Evolutionary conservation across 2,888 invertebrate species (phyloP).

Genomic region (Drosophila aldrichi): DNA sequence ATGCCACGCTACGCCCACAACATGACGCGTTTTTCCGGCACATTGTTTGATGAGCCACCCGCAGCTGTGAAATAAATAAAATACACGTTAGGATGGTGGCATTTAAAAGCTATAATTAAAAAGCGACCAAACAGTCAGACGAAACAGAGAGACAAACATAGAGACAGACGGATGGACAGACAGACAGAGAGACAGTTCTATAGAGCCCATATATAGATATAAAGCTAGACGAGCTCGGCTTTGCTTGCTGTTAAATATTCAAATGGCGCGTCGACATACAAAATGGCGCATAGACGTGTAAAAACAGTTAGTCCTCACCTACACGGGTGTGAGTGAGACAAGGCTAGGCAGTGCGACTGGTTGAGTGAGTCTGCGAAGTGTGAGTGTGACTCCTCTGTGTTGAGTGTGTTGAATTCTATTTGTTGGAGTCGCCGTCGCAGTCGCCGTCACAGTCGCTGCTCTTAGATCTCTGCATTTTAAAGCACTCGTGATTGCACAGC

Average conservation of each 20-base stretch:
- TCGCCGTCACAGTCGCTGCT: slow-evolving; percentile 30
- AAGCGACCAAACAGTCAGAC: slow-evolving; percentile 66
- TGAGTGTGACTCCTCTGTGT: slow-evolving; percentile 3
- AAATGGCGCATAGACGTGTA: slow-evolving; percentile 74
- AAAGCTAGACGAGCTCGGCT: slow-evolving; percentile 57
- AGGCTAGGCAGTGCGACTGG: neutral
- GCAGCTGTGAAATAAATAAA: slow-evolving; percentile 81
- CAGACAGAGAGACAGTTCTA: slow-evolving; percentile 33
- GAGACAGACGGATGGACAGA: slow-evolving; percentile 21
- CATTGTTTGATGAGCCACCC: slow-evolving; percentile 80
- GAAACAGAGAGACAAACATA: slow-evolving; percentile 27
- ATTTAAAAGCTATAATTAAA: slow-evolving; percentile 81
- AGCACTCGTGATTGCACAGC: slow-evolving; percentile 50
- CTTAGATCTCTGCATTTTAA: slow-evolving; percentile 59
- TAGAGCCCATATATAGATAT: slow-evolving; percentile 22
- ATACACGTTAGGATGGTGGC: slow-evolving; percentile 78
- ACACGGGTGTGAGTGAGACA: neutral
- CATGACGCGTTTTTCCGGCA: slow-evolving; percentile 74
- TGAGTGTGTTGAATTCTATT: slow-evolving; percentile 57
- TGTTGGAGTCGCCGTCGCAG: slow-evolving; percentile 48
- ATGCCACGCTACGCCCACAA: slow-evolving; percentile 21
- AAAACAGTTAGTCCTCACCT: slow-evolving; percentile 61
- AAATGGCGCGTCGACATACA: slow-evolving; percentile 73
- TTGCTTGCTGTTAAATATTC: slow-evolving; percentile 70
- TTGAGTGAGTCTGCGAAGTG: neutral